Conservation (phyloP, 2,888 invertebrate species). For the Oxytorus armatus region DNA sequence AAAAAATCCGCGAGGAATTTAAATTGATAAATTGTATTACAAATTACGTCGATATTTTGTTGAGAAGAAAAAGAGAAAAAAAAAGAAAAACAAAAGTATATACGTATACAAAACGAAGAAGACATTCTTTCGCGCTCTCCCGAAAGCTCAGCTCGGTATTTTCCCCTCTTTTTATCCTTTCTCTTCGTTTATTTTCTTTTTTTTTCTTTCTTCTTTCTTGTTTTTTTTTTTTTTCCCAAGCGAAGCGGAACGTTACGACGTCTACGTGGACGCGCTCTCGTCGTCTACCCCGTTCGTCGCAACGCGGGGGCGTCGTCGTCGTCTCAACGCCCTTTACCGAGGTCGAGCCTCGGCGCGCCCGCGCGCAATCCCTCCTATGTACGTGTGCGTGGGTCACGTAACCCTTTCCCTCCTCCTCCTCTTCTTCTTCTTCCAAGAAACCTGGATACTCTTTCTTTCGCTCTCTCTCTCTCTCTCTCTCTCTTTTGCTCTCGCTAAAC, state of each 20-base stretch:
- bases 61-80: not conserved
- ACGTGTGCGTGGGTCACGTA: constrained; percentile 48
- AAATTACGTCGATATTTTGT: constrained; percentile 1
- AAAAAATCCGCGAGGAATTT: not conserved
- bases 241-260: constrained; percentile 56
- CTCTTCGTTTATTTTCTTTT: not conserved
- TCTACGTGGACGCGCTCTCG: constrained; percentile 40
- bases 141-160: constrained; percentile 49
- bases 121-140: constrained; percentile 50
- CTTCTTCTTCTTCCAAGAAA: constrained; percentile 5
- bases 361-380: constrained; percentile 6
- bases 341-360: constrained; percentile 50
- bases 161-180: constrained; percentile 1
- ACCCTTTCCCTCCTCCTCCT: constrained; percentile 9
- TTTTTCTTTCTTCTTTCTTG: constrained; percentile 4
- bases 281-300: constrained; percentile 48
- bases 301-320: constrained; percentile 36
- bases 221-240: not conserved
- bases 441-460: constrained; percentile 15
- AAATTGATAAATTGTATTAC: constrained; percentile 11
- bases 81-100: too few species aligned
- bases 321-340: constrained; percentile 68
- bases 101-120: not conserved
- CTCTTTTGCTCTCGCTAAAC: constrained; percentile 30
- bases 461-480: too few species aligned